phyloP scores from a whole-genome alignment of 2,888 invertebrate genomes.

The Cylindroiulus punctatus region DNA sequence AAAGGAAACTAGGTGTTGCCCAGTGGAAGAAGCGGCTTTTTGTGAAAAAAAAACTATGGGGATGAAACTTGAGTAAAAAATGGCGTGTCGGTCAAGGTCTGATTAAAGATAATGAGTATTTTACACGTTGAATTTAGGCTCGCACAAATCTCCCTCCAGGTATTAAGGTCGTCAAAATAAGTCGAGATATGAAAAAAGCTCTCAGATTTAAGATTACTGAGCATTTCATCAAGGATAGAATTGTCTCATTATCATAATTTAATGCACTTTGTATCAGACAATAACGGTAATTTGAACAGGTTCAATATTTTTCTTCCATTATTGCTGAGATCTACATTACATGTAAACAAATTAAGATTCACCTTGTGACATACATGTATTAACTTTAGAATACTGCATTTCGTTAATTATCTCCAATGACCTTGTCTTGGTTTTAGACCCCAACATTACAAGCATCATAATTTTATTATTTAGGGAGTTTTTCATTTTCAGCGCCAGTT shows the following conservation, averaged over 20 bases:
- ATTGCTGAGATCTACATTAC: too few relatives aligned
- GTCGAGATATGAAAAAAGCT: background rate
- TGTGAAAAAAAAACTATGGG: background rate
- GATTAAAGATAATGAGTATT: conserved; percentile 37
- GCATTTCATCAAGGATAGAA: background rate
- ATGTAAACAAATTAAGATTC: too few relatives aligned
- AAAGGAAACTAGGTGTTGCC: conserved; percentile 43
- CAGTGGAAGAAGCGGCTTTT: background rate
- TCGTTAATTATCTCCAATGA: background rate
- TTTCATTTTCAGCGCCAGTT: too few relatives aligned
- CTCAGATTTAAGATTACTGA: background rate
- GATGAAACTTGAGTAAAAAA: background rate
- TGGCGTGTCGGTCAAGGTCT: conserved; percentile 43
- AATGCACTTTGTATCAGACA: too few relatives aligned
- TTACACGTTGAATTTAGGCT: background rate
- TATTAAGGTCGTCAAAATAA: background rate
- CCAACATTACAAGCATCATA: too few relatives aligned
- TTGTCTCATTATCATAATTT: too few relatives aligned
- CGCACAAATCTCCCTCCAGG: background rate
- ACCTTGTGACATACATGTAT: too few relatives aligned
- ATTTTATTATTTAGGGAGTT: too few relatives aligned
- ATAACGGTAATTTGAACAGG: too few relatives aligned
- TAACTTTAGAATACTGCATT: too few relatives aligned
- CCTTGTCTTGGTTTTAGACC: too few relatives aligned
- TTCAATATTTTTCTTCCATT: too few relatives aligned